Evolutionary conservation across 1,140 invertebrate species (phyloP).

Genomic region (Caenorhabditis tropicalis): DNA sequence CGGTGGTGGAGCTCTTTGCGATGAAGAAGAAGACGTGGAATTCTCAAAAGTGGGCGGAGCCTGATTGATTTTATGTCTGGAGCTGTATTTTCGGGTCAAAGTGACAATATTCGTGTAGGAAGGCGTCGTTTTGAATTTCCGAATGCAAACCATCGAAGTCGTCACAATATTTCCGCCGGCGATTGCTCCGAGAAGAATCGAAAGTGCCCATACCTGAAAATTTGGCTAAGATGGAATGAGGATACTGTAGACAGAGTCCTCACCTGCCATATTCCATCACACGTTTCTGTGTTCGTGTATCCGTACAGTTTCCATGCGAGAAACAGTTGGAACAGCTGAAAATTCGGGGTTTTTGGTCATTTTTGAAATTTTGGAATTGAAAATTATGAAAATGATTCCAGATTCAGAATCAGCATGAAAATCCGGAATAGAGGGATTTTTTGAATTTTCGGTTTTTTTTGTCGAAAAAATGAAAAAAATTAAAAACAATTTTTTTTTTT

Average conservation of each 20-base stretch:
- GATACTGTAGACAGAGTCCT: background rate
- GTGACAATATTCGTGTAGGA: constrained; percentile 42
- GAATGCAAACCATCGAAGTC: constrained; percentile 50
- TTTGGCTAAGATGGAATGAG: background rate
- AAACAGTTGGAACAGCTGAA: constrained; percentile 68
- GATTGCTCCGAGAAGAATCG: constrained; percentile 64
- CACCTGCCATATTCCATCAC: constrained; percentile 66
- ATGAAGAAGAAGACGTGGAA: background rate
- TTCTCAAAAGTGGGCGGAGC: constrained; percentile 2
- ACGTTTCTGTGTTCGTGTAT: constrained; percentile 35
- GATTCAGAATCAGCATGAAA: too few species aligned
- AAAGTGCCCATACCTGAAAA: constrained; percentile 62
- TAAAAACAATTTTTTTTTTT: background rate
- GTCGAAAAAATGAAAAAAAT: too few species aligned
- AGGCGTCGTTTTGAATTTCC: constrained; percentile 40
- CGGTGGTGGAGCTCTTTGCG: background rate
- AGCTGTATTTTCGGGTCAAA: constrained; percentile 54
- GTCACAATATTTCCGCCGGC: constrained; percentile 65
- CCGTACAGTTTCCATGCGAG: constrained; percentile 59
- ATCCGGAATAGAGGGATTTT: too few species aligned
- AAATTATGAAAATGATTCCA: too few species aligned
- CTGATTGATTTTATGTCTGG: constrained; percentile 1
- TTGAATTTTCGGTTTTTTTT: too few species aligned
- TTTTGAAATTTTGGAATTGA: background rate
- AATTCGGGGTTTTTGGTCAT: constrained; percentile 26